phyloP scores from a whole-genome alignment of 1,140 invertebrate species.

The Hylaeus anthracinus region DNA sequence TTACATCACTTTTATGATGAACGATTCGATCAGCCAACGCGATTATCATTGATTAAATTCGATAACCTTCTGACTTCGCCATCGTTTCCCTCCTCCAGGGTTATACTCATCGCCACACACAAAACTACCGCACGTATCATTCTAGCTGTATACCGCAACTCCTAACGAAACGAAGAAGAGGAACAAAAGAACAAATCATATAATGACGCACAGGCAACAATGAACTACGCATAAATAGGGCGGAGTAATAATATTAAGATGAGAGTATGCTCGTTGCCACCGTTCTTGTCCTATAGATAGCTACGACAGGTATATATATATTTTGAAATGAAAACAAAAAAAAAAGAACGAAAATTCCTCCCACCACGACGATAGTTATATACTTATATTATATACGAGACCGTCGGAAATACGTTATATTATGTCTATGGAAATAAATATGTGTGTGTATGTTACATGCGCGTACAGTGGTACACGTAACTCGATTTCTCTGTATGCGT shows the following conservation, averaged over 20 bases:
- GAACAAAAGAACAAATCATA: slow-evolving; percentile 24
- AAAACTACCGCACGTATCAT: slow-evolving; percentile 16
- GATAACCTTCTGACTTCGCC: slow-evolving; percentile 17
- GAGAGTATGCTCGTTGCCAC: slow-evolving; percentile 28
- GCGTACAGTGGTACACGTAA: background rate
- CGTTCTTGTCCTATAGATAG: slow-evolving; percentile 56
- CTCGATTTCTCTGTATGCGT: slow-evolving; percentile 14
- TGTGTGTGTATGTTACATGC: slow-evolving; percentile 18
- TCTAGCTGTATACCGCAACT: slow-evolving; percentile 23
- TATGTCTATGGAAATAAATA: slow-evolving; percentile 27
- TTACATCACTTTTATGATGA: too few species aligned
- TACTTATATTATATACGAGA: slow-evolving; percentile 39
- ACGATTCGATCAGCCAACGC: slow-evolving; percentile 5
- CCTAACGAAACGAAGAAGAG: slow-evolving; percentile 11
- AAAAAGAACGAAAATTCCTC: slow-evolving; percentile 29
- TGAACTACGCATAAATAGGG: slow-evolving; percentile 47
- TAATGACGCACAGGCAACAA: slow-evolving; percentile 60
- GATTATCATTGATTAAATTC: slow-evolving; percentile 21
- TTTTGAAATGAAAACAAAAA: slow-evolving; percentile 36
- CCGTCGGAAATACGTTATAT: slow-evolving; percentile 34
- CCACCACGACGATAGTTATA: slow-evolving; percentile 37
- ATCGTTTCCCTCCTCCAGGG: slow-evolving; percentile 18
- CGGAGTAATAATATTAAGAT: slow-evolving; percentile 27
- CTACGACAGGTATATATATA: slow-evolving; percentile 39
- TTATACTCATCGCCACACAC: slow-evolving; percentile 18